Percentiles rank a stretch among this genome's conserved stretches.
These are phyloP conservation scores for Baryphthengus martii DNA, from an alignment of 2,113 vertebrate species.

Conservation along the genomic window DNA sequence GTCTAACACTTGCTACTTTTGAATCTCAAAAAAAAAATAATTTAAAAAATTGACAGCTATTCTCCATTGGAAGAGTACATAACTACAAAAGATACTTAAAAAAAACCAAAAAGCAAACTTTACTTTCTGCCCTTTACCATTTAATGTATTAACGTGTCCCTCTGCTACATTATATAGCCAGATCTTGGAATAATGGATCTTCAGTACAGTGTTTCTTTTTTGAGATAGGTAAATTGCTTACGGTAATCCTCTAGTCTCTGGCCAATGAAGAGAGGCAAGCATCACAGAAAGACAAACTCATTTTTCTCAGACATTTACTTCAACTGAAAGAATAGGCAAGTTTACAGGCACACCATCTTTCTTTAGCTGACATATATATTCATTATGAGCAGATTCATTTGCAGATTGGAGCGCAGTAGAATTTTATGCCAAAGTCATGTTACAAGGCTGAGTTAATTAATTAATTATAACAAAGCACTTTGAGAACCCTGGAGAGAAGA, in stretches of 20 bases:
- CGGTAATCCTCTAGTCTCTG: background rate
- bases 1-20: background rate
- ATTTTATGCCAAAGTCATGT: constrained; percentile 25
- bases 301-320: background rate
- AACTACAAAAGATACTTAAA: background rate
- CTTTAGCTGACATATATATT: background rate
- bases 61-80: background rate
- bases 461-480: constrained; percentile 54
- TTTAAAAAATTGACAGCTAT: background rate
- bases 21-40: background rate
- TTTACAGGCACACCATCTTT: background rate
- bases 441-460: constrained; percentile 40
- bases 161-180: background rate
- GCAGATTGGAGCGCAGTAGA: background rate
- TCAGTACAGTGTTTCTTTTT: background rate
- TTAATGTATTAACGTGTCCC: background rate
- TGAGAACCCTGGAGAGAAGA: constrained; percentile 31
- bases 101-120: background rate
- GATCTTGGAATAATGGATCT: background rate
- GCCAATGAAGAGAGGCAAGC: background rate
- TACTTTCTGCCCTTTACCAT: background rate
- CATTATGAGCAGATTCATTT: constrained; percentile 5
- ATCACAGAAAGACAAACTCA: background rate
- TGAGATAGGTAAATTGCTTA: background rate
- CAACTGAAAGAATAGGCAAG: background rate